phyloP scores from a whole-genome alignment of 1,140 invertebrate species.

The Riptortus pedestris region DNA sequence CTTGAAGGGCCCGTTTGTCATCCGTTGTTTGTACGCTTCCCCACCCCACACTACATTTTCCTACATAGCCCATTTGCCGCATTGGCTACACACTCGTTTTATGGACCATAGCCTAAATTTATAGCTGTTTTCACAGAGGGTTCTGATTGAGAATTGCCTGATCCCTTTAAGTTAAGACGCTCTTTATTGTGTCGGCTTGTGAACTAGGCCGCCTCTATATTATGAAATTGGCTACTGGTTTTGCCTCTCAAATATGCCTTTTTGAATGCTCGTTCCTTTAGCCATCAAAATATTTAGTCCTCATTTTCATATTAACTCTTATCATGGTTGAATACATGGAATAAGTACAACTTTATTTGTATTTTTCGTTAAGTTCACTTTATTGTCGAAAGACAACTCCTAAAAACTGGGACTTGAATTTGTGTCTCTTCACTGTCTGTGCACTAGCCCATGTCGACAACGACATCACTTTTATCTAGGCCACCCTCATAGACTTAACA shows the following conservation, averaged over 20 bases:
- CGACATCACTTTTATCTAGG: too few species aligned
- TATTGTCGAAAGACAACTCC: too few species aligned
- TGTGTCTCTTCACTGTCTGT: too few species aligned
- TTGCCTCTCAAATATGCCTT: neutral
- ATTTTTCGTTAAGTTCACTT: too few species aligned
- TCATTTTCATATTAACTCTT: too few species aligned
- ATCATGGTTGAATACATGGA: too few species aligned
- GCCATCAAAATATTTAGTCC: too few species aligned
- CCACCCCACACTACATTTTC: neutral
- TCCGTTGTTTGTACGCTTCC: conserved; percentile 11
- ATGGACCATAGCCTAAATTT: conserved; percentile 14
- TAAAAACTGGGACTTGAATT: too few species aligned
- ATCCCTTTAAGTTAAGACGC: neutral
- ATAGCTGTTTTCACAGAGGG: conserved; percentile 12
- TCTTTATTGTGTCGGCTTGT: conserved; percentile 1
- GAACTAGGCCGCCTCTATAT: neutral
- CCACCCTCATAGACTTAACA: too few species aligned
- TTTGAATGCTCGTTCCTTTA: neutral
- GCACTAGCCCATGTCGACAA: too few species aligned
- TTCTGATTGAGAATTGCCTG: neutral
- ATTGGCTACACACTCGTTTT: conserved; percentile 9
- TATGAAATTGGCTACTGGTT: neutral
- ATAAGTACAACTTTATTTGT: too few species aligned
- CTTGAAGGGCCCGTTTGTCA: conserved; percentile 1
- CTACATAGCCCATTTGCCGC: conserved; percentile 14